Evolutionary conservation across 2,888 invertebrate genomes (phyloP).

Genomic region (Chymomyza caudatula): DNA sequence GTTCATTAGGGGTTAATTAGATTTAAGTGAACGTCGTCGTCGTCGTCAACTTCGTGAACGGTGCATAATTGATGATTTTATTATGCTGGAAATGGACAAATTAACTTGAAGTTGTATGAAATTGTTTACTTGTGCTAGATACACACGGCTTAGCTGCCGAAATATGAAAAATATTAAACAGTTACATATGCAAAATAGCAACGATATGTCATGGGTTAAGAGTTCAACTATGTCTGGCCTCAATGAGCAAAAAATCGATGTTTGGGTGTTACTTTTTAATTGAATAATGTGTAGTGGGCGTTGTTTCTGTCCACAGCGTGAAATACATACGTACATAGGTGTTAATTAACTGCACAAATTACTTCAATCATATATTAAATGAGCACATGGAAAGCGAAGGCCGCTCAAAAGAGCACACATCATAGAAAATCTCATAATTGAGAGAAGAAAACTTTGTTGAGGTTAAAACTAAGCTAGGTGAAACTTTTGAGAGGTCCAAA

Average conservation of each 20-base stretch:
- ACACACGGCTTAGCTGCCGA: constrained; percentile 25
- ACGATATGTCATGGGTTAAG: constrained; percentile 38
- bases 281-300: constrained; percentile 36
- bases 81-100: constrained; percentile 49
- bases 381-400: constrained; percentile 53
- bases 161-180: constrained; percentile 6
- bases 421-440: constrained; percentile 51
- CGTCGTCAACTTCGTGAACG: constrained; percentile 24
- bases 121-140: constrained; percentile 6
- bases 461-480: background rate
- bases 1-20: constrained; percentile 74
- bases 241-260: constrained; percentile 48
- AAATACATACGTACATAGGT: constrained; percentile 45
- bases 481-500: no score
- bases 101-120: constrained; percentile 36
- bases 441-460: constrained; percentile 26
- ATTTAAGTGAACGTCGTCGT: constrained; percentile 61
- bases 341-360: constrained; percentile 59
- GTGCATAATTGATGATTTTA: constrained; percentile 59
- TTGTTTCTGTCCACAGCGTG: constrained; percentile 17
- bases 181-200: constrained; percentile 53
- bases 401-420: constrained; percentile 35
- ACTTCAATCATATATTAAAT: constrained; percentile 1
- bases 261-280: constrained; percentile 26
- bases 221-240: constrained; percentile 31